Conservation (phyloP, 2,797 vertebrate genomes). For the Pipistrellus kuhlii region DNA sequence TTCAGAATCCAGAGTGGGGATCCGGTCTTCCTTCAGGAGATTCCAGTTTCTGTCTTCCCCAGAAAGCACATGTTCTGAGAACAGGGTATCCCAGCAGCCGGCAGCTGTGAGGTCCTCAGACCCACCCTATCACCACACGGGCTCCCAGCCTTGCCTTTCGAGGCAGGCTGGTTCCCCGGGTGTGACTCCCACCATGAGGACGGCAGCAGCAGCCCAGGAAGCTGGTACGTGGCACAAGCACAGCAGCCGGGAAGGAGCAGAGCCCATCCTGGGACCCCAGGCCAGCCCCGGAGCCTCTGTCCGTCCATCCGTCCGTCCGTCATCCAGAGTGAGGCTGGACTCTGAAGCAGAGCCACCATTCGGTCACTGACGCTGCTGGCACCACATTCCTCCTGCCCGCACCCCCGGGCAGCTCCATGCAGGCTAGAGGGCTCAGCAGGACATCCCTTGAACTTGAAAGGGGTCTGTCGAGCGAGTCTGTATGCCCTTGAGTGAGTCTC, state of each 20-base stretch:
- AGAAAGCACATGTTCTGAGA: neutral
- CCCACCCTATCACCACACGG: rapidly evolving
- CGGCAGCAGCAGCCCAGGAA: neutral
- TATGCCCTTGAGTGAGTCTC: neutral
- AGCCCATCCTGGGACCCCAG: neutral
- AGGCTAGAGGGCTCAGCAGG: neutral
- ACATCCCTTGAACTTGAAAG: neutral
- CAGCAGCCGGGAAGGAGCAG: neutral
- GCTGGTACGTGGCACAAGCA: neutral
- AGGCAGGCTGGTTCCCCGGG: rapidly evolving
- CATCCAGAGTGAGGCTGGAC: neutral
- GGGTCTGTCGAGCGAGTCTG: neutral
- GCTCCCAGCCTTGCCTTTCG: neutral
- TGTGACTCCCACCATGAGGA: neutral
- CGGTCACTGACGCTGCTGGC: neutral
- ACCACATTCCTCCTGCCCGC: neutral
- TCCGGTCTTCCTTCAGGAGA: neutral
- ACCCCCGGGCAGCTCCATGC: neutral
- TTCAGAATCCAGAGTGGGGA: neutral
- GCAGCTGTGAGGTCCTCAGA: rapidly evolving
- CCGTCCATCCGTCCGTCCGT: too few species aligned
- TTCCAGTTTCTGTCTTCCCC: neutral
- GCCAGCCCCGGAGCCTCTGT: neutral
- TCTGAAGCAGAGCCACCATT: too few species aligned
- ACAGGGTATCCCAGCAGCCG: neutral